Evolutionary conservation across 2,888 invertebrate species (phyloP).

Genomic region (Arrhopalites spinosus): DNA sequence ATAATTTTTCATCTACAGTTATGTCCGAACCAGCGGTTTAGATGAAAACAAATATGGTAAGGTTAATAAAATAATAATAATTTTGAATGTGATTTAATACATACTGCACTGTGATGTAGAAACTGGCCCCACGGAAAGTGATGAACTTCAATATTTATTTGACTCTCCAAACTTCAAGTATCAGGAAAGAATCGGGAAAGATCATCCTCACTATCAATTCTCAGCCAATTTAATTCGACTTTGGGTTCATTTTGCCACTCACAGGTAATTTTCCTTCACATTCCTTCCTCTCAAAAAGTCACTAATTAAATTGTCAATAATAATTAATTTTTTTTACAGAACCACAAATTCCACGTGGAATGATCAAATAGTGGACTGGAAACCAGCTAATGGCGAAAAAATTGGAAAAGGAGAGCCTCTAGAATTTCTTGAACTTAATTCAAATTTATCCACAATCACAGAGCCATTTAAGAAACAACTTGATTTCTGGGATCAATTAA

Average conservation of each 20-base stretch:
- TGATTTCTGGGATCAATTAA: constrained; percentile 49
- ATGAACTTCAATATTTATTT: constrained; percentile 52
- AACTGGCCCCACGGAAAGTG: constrained; percentile 51
- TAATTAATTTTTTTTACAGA: constrained; percentile 1
- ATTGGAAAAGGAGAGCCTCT: background rate
- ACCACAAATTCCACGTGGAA: constrained; percentile 2
- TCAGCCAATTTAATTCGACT: constrained; percentile 46
- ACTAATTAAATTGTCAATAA: background rate
- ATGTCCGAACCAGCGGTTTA: constrained; percentile 34
- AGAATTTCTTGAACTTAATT: constrained; percentile 43
- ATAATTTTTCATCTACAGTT: too few species aligned
- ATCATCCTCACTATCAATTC: constrained; percentile 35
- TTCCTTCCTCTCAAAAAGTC: background rate
- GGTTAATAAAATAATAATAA: too few species aligned
- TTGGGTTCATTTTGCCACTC: constrained; percentile 50
- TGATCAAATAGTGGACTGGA: background rate
- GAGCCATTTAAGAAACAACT: constrained; percentile 49
- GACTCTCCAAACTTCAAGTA: constrained; percentile 43
- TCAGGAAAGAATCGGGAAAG: constrained; percentile 36
- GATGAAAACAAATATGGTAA: too few species aligned
- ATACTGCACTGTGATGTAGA: too few species aligned
- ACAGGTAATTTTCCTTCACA: constrained; percentile 40
- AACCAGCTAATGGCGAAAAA: background rate
- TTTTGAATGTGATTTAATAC: too few species aligned
- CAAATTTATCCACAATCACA: constrained; percentile 38